Evolutionary conservation across 2,113 vertebrate genomes (phyloP).

Genomic region (Poecile atricapillus): DNA sequence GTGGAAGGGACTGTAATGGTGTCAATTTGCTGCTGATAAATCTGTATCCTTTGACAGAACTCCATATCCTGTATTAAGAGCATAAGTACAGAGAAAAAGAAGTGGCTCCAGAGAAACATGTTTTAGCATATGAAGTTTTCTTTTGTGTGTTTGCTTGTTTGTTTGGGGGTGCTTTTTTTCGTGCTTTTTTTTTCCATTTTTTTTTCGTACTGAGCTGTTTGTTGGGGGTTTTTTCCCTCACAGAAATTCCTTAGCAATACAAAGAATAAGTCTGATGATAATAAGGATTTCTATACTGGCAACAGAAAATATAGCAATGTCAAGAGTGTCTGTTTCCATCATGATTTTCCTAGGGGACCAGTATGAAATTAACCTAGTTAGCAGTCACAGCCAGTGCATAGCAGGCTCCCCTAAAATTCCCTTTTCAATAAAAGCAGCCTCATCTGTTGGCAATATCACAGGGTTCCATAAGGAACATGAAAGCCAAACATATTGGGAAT

Average conservation of each 20-base stretch:
- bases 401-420: not conserved
- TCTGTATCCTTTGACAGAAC: not conserved
- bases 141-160: not conserved
- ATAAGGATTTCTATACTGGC: not conserved
- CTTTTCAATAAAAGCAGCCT: not conserved
- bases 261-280: not conserved
- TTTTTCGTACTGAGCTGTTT: not conserved
- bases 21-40: not conserved
- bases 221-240: rapidly evolving
- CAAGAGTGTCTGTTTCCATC: not conserved
- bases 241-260: not conserved
- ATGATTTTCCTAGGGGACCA: not conserved
- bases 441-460: not conserved
- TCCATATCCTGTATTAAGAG: not conserved
- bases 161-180: not conserved
- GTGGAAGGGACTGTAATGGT: not conserved
- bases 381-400: not conserved
- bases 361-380: not conserved
- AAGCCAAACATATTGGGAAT: not conserved
- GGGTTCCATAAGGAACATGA: not conserved
- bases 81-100: not conserved
- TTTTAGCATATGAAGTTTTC: not conserved
- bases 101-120: not conserved
- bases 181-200: not conserved
- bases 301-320: not conserved